Percentiles rank a stretch among this genome's conserved stretches.
These are phyloP conservation scores for Xylota segnis DNA, from an alignment of 2,888 invertebrate species.

Conservation along the genomic window DNA sequence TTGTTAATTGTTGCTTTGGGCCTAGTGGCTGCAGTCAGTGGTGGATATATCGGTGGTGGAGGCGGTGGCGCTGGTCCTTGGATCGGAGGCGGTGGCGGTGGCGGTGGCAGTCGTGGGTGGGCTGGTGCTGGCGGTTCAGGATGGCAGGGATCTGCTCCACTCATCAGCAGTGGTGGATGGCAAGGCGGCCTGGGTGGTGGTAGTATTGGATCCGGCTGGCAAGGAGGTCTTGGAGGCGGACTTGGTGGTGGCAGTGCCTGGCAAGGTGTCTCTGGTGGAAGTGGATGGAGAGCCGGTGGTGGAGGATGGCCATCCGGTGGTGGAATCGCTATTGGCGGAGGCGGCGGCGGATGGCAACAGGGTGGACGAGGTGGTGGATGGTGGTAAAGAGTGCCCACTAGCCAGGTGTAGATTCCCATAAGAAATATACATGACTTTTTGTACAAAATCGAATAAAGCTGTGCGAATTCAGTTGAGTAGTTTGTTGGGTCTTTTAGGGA, in stretches of 20 bases:
- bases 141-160: constrained; percentile 46
- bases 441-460: too few species aligned
- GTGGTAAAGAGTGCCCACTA: background rate
- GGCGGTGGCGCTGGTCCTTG: constrained; percentile 68
- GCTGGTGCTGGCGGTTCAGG: constrained; percentile 30
- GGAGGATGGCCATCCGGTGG: constrained; percentile 70
- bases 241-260: constrained; percentile 74
- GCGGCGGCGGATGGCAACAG: constrained; percentile 68
- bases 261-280: constrained; percentile 32
- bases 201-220: constrained; percentile 64
- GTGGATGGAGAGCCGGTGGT: constrained; percentile 37
- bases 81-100: constrained; percentile 78
- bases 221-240: constrained; percentile 74
- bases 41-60: constrained; percentile 61
- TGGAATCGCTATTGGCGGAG: constrained; percentile 69
- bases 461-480: too few species aligned
- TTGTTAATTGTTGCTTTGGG: constrained; percentile 73
- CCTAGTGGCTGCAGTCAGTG: constrained; percentile 60
- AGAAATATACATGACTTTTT: background rate
- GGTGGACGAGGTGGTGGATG: constrained; percentile 56
- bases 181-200: constrained; percentile 57
- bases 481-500: too few species aligned
- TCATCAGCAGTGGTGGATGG: constrained; percentile 61
- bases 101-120: constrained; percentile 77
- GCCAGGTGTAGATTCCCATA: background rate